These are phyloP conservation scores for Trichacis sp. DNA, from an alignment of 2,888 invertebrate species.

Conservation along the genomic window DNA sequence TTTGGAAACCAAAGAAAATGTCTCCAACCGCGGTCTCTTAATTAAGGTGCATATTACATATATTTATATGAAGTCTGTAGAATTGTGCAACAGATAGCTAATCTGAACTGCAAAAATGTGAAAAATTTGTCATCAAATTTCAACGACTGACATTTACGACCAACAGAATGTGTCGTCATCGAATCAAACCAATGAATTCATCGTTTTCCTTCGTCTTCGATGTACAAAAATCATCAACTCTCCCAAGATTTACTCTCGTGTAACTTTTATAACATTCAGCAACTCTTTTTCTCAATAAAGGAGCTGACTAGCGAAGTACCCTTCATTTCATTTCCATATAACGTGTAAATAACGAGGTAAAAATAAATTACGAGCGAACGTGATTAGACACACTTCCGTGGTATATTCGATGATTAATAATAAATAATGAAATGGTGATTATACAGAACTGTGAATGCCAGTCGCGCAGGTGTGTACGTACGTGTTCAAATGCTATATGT, in stretches of 20 bases:
- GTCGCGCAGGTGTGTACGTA: constrained; percentile 23
- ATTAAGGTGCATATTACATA: constrained; percentile 46
- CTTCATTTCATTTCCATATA: not conserved
- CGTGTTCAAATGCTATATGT: constrained; percentile 31
- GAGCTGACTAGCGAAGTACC: too few relatives aligned
- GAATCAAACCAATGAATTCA: too few relatives aligned
- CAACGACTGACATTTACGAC: too few relatives aligned
- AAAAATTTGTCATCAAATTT: too few relatives aligned
- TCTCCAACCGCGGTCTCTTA: constrained; percentile 35
- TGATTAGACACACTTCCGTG: constrained; percentile 21
- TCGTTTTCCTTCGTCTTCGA: too few relatives aligned
- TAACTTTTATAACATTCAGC: too few relatives aligned
- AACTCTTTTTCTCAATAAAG: too few relatives aligned
- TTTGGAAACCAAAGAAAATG: constrained; percentile 55
- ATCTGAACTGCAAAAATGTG: too few relatives aligned
- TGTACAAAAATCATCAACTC: too few relatives aligned
- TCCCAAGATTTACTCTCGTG: too few relatives aligned
- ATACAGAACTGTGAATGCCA: constrained; percentile 25
- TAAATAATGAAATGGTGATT: constrained; percentile 28
- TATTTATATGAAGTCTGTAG: constrained; percentile 42
- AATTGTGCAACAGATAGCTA: constrained; percentile 1
- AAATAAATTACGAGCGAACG: constrained; percentile 17
- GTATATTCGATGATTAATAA: constrained; percentile 33
- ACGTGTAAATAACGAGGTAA: constrained; percentile 28
- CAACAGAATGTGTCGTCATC: too few relatives aligned